phyloP scores from a whole-genome alignment of 2,113 vertebrate species.

The Platysternon megacephalum region DNA sequence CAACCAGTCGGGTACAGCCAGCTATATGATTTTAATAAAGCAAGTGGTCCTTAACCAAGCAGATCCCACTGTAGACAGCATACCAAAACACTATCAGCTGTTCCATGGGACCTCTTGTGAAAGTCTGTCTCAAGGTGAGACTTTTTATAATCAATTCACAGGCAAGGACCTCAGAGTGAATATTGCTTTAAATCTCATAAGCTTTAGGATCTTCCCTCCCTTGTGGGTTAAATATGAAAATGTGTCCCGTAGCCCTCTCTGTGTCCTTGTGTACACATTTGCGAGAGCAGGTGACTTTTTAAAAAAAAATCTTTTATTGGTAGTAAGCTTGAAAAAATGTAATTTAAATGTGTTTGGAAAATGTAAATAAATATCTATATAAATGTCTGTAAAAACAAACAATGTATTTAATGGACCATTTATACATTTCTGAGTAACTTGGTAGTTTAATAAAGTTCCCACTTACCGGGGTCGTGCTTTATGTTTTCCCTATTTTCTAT shows the following conservation, averaged over 20 bases:
- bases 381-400: slow-evolving; percentile 72
- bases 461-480: slow-evolving; percentile 61
- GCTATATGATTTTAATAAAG: not conserved
- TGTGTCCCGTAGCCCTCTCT: slow-evolving; percentile 24
- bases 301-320: slow-evolving; percentile 50
- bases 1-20: not conserved
- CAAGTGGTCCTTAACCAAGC: slow-evolving; percentile 13
- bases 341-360: slow-evolving; percentile 80
- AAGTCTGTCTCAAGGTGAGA: not conserved
- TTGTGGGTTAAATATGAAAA: slow-evolving; percentile 39
- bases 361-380: slow-evolving; percentile 81
- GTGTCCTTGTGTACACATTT: slow-evolving; percentile 59
- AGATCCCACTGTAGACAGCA: not conserved
- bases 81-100: slow-evolving; percentile 11
- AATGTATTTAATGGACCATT: slow-evolving; percentile 85
- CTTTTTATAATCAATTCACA: not conserved
- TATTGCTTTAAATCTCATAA: slow-evolving; percentile 24
- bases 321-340: slow-evolving; percentile 76
- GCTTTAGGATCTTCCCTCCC: slow-evolving; percentile 39
- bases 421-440: slow-evolving; percentile 79
- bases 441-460: slow-evolving; percentile 84
- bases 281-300: slow-evolving; percentile 62
- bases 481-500: slow-evolving; percentile 37
- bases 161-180: not conserved
- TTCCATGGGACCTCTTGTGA: slow-evolving; percentile 22